These are phyloP conservation scores for Cotesia congregata DNA, from an alignment of 2,888 invertebrate species.

Conservation along the genomic window DNA sequence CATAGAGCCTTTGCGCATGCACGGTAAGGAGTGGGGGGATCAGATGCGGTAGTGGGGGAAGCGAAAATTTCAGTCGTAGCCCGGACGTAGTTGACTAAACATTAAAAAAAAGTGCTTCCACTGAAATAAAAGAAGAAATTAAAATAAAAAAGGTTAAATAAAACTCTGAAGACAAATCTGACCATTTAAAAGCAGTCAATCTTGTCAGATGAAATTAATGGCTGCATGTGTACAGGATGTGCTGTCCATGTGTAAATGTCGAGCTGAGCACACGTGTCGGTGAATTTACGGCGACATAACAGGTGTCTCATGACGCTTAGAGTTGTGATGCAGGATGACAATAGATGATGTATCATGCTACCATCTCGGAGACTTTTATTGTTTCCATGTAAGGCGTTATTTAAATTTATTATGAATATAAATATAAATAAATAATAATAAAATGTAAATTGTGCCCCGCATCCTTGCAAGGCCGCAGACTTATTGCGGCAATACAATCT, in stretches of 20 bases:
- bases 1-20: too few relatives aligned
- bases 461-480: constrained; percentile 12
- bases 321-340: neutral
- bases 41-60: too few relatives aligned
- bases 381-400: constrained; percentile 4
- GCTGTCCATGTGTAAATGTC: constrained; percentile 18
- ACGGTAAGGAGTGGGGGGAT: too few relatives aligned
- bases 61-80: too few relatives aligned
- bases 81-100: too few relatives aligned
- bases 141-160: neutral
- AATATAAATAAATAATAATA: neutral
- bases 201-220: constrained; percentile 2
- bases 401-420: constrained; percentile 6
- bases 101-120: too few relatives aligned
- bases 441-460: neutral
- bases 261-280: constrained; percentile 2
- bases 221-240: constrained; percentile 43
- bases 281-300: constrained; percentile 26
- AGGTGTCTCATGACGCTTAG: constrained; percentile 13
- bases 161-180: neutral
- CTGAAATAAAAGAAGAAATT: too few relatives aligned
- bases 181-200: neutral
- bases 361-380: neutral
- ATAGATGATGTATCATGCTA: constrained; percentile 2
- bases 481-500: constrained; percentile 60